phyloP scores from a whole-genome alignment of 2,113 vertebrate genomes.

The Diphyllodes magnificus region DNA sequence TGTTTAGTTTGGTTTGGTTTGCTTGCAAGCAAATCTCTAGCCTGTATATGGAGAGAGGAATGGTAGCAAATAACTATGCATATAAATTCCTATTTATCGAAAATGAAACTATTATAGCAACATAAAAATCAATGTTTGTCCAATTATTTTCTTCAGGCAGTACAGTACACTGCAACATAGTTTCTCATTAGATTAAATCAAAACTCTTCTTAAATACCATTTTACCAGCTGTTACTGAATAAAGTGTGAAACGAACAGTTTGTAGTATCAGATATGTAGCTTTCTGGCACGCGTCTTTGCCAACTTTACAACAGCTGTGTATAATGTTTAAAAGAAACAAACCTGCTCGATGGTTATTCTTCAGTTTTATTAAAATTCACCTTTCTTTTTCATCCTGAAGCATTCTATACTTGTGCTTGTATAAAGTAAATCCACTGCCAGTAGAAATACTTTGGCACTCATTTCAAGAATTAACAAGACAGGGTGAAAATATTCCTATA shows the following conservation, averaged over 20 bases:
- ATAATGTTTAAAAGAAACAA: slow-evolving; percentile 62
- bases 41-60: slow-evolving; percentile 19
- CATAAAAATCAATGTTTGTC: slow-evolving; percentile 80
- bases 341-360: slow-evolving; percentile 24
- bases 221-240: slow-evolving; percentile 77
- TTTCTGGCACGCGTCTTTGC: slow-evolving; percentile 62
- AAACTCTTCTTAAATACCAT: slow-evolving; percentile 76
- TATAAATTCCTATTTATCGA: slow-evolving; percentile 75
- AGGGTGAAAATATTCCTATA: background rate
- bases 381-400: background rate
- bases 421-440: background rate
- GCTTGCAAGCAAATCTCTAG: slow-evolving; percentile 6
- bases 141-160: slow-evolving; percentile 75
- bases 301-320: slow-evolving; percentile 63
- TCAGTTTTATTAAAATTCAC: slow-evolving; percentile 49
- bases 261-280: slow-evolving; percentile 46
- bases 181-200: slow-evolving; percentile 80
- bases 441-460: background rate
- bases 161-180: slow-evolving; percentile 62
- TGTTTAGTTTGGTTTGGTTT: background rate
- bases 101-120: slow-evolving; percentile 74
- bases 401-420: background rate
- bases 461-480: background rate
- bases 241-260: slow-evolving; percentile 67
- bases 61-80: slow-evolving; percentile 61